Base-by-base conservation (phyloP, 1,140 invertebrate species). In the Eurosta solidaginis region DNA sequence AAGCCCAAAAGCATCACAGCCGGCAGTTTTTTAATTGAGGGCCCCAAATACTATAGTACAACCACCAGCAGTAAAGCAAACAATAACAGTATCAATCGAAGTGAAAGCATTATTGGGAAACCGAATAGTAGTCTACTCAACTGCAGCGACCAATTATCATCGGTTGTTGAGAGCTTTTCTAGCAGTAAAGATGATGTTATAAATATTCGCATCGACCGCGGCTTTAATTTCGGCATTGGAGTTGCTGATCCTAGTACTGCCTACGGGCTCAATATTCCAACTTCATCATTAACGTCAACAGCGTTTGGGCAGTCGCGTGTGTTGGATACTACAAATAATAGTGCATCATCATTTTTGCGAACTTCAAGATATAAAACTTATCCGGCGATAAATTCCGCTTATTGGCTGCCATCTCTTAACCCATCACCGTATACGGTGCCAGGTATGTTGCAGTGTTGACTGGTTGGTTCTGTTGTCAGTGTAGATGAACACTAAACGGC, bases 371-470 rank as follows among this genome's bases (percentile, higher is more conserved):
- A 85, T 83, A 86, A 85, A 82, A 89, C 89, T 84, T 94, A 94
- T 89, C 93, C 93, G 82, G 91, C 93, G 79, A 94, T 94, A 89
- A 93, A 92, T 89, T 92, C 93, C 84, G 92, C 93, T 84, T 94
- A 94, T 88, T 94, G 93, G 93, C 91, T 93, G 82, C 92, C 93
- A 79, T 92, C 93, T 81, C 90, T 92, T 75, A 91, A 92, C 88
- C 92, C 92, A 82, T 92, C 91, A 81, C 93, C 93, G 82, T 93
- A 94, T 88, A 90, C 93, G 81, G 89, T 94, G 84, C 93, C 93
- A 94, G 93, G 93, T 94, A 86, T 83, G 84, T 77, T 76, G 27
- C 36, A 14, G 33, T 77, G 52, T 42, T n/a, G 59, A 44, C 44
- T n/a, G 3, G 25, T 17, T 12, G 14, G 27, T 54, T 42, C 40